Conservation (phyloP, 2,797 vertebrate genomes). For the Sebastiscus tertius region DNA sequence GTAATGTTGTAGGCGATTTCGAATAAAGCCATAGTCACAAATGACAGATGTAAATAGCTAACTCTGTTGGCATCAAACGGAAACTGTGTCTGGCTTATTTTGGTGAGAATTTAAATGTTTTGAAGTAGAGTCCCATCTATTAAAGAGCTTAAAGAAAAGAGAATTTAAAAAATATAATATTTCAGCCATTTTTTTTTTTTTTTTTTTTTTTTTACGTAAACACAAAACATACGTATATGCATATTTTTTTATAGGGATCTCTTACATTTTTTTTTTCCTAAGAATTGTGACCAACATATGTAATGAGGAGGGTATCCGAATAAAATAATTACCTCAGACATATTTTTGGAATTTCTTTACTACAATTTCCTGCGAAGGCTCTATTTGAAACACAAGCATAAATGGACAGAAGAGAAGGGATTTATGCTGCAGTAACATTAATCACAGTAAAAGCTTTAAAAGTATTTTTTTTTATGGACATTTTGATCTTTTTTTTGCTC, state of each 20-base stretch:
- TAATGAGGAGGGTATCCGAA: background rate
- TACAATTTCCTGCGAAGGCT: background rate
- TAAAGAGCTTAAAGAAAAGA: background rate
- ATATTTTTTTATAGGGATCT: background rate
- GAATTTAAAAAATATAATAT: background rate
- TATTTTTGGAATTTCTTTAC: background rate
- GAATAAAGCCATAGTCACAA: too few relatives aligned
- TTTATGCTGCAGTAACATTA: background rate
- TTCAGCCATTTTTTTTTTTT: fast-evolving
- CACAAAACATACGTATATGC: too few relatives aligned
- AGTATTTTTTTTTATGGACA: background rate
- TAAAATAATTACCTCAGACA: background rate
- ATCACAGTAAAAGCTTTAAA: background rate
- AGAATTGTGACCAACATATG: background rate
- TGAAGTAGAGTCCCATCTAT: background rate
- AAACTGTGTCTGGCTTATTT: background rate
- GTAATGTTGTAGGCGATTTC: too few relatives aligned
- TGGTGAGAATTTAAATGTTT: background rate
- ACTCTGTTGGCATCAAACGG: background rate
- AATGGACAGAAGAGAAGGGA: background rate
- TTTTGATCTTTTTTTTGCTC: background rate
- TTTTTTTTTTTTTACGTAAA: background rate
- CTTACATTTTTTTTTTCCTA: background rate
- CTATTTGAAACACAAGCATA: background rate
- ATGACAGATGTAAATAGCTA: background rate